Evolutionary conservation across 2,113 vertebrate species (phyloP), one percentile per base, ranked within the genome.

Genomic region (Dolichallabes microphthalmus): DNA sequence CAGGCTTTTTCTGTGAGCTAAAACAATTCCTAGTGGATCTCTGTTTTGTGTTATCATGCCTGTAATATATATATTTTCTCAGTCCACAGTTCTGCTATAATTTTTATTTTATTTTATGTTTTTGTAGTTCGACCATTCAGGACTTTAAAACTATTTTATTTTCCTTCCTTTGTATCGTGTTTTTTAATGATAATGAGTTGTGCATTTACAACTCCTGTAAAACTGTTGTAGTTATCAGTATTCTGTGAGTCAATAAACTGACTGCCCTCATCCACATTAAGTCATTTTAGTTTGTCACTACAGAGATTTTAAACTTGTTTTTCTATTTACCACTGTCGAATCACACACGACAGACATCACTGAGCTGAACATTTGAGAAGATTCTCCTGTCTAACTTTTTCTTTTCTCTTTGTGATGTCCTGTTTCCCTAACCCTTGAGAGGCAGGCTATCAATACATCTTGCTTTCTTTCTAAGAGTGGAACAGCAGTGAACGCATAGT

Each of bases 141-240:
- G 64, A 66, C 64, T 87, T 90, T 88, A 92, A 88, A 84, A 86
- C 39, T 85, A 30, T 85, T 82, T 90, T 91, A 4, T 55, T 90
- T 92, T 81, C 58, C 88, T 87, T 53, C 85, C 75, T 84, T 86
- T 80, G 73, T 89, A 83, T 85, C 76, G 84, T 86, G 82, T 92
- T 88, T 92, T 93, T 92, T 91, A 85, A 87, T 93, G 85, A 92
- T 88, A 91, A 92, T n/a, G 58, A 63, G 73, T 79, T 50, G 76
- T 84, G 60, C 69, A 32, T 75, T 84, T 25, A 66, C 25, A 74
- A 57, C 61, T 76, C 58, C 75, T 74, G 71, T 75, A 84, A 64
- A 81, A 66, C 50, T 35, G 66, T 82, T 61, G 61, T 85, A 80
- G 57, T 68, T 27, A 63, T 82, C 64, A 27, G 25, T 50, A 52